Percentiles rank a stretch among this genome's conserved stretches.
Evolutionary conservation across 2,113 vertebrate genomes (phyloP).

Genomic region (Lampris megalopsis): DNA sequence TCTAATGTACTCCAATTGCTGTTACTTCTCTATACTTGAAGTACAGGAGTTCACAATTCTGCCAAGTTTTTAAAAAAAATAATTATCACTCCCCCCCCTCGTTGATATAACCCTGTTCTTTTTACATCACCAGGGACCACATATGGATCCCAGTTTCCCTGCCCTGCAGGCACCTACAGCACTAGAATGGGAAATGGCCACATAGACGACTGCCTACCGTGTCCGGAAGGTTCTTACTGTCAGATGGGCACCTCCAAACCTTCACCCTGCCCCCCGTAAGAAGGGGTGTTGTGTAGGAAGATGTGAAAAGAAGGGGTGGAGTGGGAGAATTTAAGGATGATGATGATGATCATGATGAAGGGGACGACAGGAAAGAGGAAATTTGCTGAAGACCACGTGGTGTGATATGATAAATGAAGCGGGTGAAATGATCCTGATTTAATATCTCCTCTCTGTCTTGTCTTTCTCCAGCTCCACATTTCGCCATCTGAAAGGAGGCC

Average conservation of each 20-base stretch:
- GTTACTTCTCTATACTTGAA: no score
- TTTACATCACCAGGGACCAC: constrained; percentile 75
- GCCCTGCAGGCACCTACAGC: constrained; percentile 86
- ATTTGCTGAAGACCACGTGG: background rate
- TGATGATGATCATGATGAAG: background rate
- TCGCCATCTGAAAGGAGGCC: constrained; percentile 76
- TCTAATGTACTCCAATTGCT: no score
- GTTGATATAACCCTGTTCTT: constrained; percentile 43
- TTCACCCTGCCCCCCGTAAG: constrained; percentile 86
- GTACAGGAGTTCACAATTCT: no score
- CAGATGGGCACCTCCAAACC: constrained; percentile 87
- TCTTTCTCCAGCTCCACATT: constrained; percentile 83
- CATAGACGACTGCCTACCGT: constrained; percentile 83
- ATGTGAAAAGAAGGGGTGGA: background rate
- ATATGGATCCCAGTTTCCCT: constrained; percentile 86
- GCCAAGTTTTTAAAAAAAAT: no score
- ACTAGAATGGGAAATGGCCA: constrained; percentile 81
- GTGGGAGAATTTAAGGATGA: constrained; percentile 1
- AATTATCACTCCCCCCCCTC: background rate
- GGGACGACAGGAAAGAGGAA: background rate
- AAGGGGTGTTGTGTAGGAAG: background rate
- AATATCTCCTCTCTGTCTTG: background rate
- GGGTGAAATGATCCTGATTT: constrained; percentile 23
- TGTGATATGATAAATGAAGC: constrained; percentile 7
- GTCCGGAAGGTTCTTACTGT: constrained; percentile 88